phyloP scores from a whole-genome alignment of 2,113 vertebrate species.

The Nothoprocta perdicaria region DNA sequence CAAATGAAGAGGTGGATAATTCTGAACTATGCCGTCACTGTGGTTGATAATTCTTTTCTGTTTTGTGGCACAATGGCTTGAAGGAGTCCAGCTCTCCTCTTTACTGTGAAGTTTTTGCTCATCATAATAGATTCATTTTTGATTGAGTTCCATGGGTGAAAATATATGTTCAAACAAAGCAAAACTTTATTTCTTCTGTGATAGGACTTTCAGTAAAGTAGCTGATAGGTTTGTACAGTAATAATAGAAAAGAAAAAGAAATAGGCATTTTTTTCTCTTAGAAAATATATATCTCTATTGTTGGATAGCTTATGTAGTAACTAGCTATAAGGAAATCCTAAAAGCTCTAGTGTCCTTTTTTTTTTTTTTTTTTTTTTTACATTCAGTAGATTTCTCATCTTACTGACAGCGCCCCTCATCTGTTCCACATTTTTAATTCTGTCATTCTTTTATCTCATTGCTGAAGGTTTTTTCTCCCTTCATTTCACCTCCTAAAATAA shows the following conservation, averaged over 20 bases:
- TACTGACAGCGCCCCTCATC: neutral
- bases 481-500: neutral
- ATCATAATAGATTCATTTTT: neutral
- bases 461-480: neutral
- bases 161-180: neutral
- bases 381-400: neutral
- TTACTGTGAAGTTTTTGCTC: neutral
- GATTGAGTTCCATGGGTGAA: neutral
- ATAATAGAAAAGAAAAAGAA: neutral
- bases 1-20: neutral
- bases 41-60: neutral
- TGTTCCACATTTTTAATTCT: neutral
- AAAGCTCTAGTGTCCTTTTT: neutral
- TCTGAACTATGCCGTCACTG: neutral
- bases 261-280: neutral
- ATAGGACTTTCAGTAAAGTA: neutral
- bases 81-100: neutral
- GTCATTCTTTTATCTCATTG: neutral
- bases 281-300: neutral
- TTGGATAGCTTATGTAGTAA: neutral
- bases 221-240: neutral
- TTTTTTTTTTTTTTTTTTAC: neutral
- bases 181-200: neutral
- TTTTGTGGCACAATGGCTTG: neutral
- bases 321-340: neutral